Evolutionary conservation across 2,888 invertebrate species (phyloP), one percentile per base, ranked within the genome.

Genomic region (Xestia xanthographa): DNA sequence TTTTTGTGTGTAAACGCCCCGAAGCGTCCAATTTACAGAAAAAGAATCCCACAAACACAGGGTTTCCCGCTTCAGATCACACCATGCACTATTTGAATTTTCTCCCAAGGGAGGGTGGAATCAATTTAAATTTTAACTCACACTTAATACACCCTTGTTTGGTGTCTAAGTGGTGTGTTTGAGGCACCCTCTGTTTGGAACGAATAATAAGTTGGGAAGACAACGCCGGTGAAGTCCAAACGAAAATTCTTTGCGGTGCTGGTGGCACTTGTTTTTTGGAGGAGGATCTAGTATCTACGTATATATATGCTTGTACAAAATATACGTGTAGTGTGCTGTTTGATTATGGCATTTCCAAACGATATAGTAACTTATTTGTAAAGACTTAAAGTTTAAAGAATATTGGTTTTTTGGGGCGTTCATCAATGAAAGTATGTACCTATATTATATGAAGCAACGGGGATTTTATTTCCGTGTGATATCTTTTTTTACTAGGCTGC

Each of bases 61-160:
- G 91, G 92, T 94, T 92, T 91, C 92, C 90, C 96, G 95, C 95
- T 93, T 90, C 94, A 95, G 94, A 95, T 95, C 95, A 96, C 95
- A 95, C 94, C 93, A 92, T 92, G 91, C 95, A 96, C 96, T 96
- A 96, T 96, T 95, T 95, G 96, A 96, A 95, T 95, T 95, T 94
- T 90, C 94, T 94, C 92, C 91, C 87, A 77, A 91, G 92, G 92
- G 95, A 95, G 95, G 95, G 95, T 93, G 91, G 95, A 96, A 95
- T 96, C 96, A 96, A 96, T 96, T 96, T 96, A 96, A 96, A 96
- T 96, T 96, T 96, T 96, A 96, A 96, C 96, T 96, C 94, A 93
- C 94, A 95, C 96, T 96, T 96, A 96, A 96, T 96, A 96, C 96
- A 96, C 96, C 96, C 96, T 95, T 96, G 96, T 96, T 96, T 96